phyloP scores from a whole-genome alignment of 2,797 vertebrate genomes.

The Lutra lutra region DNA sequence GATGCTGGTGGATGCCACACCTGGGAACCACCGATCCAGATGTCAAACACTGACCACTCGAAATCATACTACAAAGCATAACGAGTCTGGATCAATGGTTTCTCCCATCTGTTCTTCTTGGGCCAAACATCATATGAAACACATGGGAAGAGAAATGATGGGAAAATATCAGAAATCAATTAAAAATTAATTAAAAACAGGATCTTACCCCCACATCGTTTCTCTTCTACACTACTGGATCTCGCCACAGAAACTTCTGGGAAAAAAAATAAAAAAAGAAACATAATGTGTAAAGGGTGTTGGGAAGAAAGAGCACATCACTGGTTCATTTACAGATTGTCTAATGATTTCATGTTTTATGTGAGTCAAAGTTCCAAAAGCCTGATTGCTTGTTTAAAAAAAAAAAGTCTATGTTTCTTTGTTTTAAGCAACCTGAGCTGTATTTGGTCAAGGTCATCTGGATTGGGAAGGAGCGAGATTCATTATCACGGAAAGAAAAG shows the following conservation, averaged over 20 bases:
- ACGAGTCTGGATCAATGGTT: background rate
- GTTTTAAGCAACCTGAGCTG: background rate
- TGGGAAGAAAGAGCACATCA: background rate
- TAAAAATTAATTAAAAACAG: background rate
- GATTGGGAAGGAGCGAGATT: background rate
- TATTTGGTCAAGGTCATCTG: background rate
- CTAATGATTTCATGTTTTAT: background rate
- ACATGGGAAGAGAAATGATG: background rate
- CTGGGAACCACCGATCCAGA: background rate
- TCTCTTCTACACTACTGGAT: slow-evolving; percentile 95
- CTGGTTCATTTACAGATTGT: background rate
- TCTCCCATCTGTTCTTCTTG: background rate
- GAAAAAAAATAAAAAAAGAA: slow-evolving; percentile 78
- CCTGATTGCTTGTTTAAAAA: background rate
- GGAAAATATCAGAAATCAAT: background rate
- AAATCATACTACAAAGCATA: accelerated
- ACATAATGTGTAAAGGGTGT: background rate
- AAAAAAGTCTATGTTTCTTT: background rate
- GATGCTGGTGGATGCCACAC: background rate
- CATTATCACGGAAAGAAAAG: background rate
- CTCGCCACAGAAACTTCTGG: slow-evolving; percentile 96
- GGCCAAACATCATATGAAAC: background rate
- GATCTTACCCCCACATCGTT: slow-evolving; percentile 93
- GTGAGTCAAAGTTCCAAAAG: background rate
- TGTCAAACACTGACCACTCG: background rate